Base-by-base conservation (phyloP, 2,113 vertebrate species). In the Platysteira castanea region DNA sequence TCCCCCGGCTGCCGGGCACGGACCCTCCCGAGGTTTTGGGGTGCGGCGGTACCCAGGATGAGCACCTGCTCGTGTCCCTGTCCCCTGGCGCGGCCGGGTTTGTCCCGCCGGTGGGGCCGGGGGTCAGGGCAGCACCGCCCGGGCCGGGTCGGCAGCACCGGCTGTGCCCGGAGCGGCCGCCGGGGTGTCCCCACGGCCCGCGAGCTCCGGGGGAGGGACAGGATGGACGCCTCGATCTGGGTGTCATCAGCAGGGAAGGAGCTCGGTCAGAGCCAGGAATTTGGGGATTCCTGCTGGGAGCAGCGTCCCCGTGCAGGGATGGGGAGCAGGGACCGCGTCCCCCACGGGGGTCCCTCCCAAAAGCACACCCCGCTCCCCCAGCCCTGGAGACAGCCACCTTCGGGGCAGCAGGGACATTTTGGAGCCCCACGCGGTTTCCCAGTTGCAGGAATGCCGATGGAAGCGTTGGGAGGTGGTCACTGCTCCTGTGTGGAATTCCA, bases 41-140 rank as follows among this genome's bases (percentile, higher is more conserved):
- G 4, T 15, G 0, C 12, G 0, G 56, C 37, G 52, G 11, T 2
- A 8, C 23, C 2, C 0, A 41, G 1, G 33, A 7, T 15, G 11
- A 50, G 33, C 31, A 2, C 8, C 33, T 1, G 41, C 26, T 15
- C 28, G 7, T 1, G 11, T 22, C 35, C 27, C 50, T 27, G 53
- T 15, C 10, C 50, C 18, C 3, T 0, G 23, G 53, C n/a, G 3
- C 7, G 0, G 20, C 20, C 1, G 1, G 6, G 22, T 21, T 16
- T 13, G 39, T 37, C 60, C 54, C 4, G 41, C n/a, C 2, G 11
- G 11, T 3, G 2, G 9, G 12, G 3, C 41, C 37, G 12, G 84
- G 20, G 81, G 5, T 46, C 5, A 0, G 78, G 75, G 37, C 1
- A 41, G 30, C 54, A 1, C 4, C 2, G 3, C 21, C 61, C 76